phyloP scores from a whole-genome alignment of 2,797 vertebrate species.

The Threskiornis aethiopicus region DNA sequence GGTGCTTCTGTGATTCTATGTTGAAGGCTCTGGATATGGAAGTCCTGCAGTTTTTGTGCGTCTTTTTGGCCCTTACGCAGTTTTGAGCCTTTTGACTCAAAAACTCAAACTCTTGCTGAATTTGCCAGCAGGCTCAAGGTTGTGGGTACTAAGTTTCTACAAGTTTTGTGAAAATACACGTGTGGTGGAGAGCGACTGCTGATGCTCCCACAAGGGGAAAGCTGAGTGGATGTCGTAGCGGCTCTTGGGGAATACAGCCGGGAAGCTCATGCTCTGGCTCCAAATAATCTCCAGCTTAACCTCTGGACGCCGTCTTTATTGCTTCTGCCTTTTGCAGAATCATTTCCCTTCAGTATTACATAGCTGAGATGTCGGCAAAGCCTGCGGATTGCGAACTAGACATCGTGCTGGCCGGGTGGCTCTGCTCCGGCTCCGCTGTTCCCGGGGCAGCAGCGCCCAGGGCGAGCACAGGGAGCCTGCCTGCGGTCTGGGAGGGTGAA shows the following conservation, averaged over 20 bases:
- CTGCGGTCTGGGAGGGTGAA: too few relatives aligned
- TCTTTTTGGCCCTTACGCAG: not conserved
- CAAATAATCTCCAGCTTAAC: not conserved
- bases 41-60: not conserved
- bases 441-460: not conserved
- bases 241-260: not conserved
- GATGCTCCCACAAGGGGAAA: not conserved
- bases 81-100: not conserved
- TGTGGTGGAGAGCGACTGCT: not conserved
- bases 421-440: not conserved
- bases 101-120: not conserved
- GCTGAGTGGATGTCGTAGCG: not conserved
- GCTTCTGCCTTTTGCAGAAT: not conserved
- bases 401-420: not conserved
- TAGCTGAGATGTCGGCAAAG: not conserved
- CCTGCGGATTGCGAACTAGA: not conserved
- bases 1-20: not conserved
- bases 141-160: not conserved
- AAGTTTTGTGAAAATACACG: not conserved
- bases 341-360: not conserved
- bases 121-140: not conserved
- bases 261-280: not conserved
- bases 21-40: not conserved
- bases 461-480: not conserved
- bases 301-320: not conserved